These are phyloP conservation scores for Dicerorhinus sumatrensis DNA, from an alignment of 2,113 vertebrate genomes.

Conservation along the genomic window DNA sequence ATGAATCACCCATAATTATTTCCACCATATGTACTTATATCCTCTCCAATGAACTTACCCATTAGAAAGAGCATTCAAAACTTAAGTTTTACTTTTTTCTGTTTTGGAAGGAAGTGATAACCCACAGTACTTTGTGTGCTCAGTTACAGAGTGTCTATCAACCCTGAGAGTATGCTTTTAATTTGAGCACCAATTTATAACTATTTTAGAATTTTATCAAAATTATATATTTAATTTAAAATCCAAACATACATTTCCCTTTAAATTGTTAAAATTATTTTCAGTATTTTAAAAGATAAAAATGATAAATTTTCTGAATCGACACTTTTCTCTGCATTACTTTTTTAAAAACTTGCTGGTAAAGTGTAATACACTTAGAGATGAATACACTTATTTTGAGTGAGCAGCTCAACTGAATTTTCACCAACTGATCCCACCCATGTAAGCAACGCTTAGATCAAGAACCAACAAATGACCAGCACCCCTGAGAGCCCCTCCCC, in stretches of 20 bases:
- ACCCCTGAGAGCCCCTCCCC: neutral
- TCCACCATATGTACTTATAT: too few relatives aligned
- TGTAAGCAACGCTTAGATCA: too few relatives aligned
- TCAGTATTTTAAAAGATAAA: neutral
- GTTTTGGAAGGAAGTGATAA: neutral
- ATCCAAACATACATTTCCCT: neutral
- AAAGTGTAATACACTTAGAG: neutral
- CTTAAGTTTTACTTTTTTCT: neutral
- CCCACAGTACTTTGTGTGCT: neutral
- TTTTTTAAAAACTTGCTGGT: neutral
- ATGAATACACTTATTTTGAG: neutral
- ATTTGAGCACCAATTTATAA: neutral
- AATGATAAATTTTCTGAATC: neutral
- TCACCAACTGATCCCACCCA: neutral
- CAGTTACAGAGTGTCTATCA: fast-evolving
- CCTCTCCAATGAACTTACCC: neutral
- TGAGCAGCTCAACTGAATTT: neutral
- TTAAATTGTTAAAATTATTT: neutral
- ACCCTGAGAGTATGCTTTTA: neutral
- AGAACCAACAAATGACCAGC: neutral
- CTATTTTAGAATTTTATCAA: neutral
- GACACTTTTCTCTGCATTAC: neutral
- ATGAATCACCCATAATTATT: neutral
- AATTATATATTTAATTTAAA: neutral
- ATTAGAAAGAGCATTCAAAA: neutral